Evolutionary conservation across 2,797 vertebrate species (phyloP).

Genomic region (Cichlasoma orientale): DNA sequence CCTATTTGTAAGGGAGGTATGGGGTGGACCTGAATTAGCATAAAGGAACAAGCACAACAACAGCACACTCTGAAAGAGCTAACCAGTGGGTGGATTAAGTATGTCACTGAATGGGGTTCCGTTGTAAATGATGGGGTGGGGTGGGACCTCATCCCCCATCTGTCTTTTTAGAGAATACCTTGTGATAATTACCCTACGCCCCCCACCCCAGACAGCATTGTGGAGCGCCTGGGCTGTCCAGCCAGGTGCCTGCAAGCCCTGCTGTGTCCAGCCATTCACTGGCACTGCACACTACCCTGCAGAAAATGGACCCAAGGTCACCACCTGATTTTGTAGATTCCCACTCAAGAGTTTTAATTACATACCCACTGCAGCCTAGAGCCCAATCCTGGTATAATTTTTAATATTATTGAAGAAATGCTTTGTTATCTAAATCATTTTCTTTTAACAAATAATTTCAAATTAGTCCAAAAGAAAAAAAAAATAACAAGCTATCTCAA

Average conservation of each 20-base stretch:
- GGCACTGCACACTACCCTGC: constrained; percentile 81
- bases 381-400: not conserved
- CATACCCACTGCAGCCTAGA: constrained; percentile 45
- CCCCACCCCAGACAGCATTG: constrained; percentile 93
- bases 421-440: not conserved
- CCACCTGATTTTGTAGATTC: constrained; percentile 85
- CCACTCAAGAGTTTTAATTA: constrained; percentile 83
- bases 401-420: not conserved
- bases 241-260: constrained; percentile 96
- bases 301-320: constrained; percentile 89
- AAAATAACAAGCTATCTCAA: not conserved
- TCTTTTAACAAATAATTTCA: not conserved
- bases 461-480: not conserved
- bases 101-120: constrained; percentile 99
- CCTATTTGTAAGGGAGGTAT: constrained; percentile 57
- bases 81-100: constrained; percentile 99
- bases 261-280: constrained; percentile 93
- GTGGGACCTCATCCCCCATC: constrained; percentile 88
- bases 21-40: constrained; percentile 88
- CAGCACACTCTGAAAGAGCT: constrained; percentile 89
- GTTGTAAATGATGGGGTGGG: constrained; percentile 95
- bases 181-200: constrained; percentile 91
- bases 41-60: constrained; percentile 95
- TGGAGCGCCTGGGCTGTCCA: constrained; percentile 87
- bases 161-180: constrained; percentile 99